These are phyloP conservation scores for Carlito syrichta DNA, from an alignment of 2,113 vertebrate genomes.

Conservation along the genomic window DNA sequence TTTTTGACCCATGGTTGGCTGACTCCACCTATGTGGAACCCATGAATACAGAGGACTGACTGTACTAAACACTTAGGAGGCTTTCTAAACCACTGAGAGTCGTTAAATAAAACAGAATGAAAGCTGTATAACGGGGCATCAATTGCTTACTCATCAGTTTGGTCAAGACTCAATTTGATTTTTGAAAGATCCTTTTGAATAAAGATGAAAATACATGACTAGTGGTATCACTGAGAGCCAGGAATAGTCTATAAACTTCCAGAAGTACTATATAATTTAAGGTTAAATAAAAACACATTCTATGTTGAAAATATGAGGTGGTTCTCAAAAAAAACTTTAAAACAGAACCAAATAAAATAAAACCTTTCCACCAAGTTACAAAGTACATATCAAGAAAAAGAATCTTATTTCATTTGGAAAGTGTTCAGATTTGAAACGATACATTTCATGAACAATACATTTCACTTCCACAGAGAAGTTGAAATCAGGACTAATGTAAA, in stretches of 20 bases:
- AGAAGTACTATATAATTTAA: not conserved
- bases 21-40: not conserved
- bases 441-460: not conserved
- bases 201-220: not conserved
- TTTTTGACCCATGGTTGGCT: not conserved
- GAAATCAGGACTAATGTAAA: not conserved
- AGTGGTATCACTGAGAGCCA: not conserved
- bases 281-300: not conserved
- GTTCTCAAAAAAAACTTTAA: not conserved
- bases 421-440: conserved; percentile 30
- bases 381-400: not conserved
- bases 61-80: not conserved
- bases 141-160: not conserved
- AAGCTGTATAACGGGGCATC: too few relatives aligned
- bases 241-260: not conserved
- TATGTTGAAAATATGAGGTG: not conserved
- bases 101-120: not conserved
- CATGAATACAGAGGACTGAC: not conserved
- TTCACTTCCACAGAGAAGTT: conserved; percentile 22
- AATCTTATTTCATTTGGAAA: not conserved
- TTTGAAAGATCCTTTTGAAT: not conserved
- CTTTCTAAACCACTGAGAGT: not conserved
- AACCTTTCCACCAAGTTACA: not conserved
- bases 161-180: conserved; percentile 4
- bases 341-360: not conserved